Evolutionary conservation across 2,113 vertebrate species (phyloP), one percentile per base, ranked within the genome.

Genomic region (Otocyon megalotis): DNA sequence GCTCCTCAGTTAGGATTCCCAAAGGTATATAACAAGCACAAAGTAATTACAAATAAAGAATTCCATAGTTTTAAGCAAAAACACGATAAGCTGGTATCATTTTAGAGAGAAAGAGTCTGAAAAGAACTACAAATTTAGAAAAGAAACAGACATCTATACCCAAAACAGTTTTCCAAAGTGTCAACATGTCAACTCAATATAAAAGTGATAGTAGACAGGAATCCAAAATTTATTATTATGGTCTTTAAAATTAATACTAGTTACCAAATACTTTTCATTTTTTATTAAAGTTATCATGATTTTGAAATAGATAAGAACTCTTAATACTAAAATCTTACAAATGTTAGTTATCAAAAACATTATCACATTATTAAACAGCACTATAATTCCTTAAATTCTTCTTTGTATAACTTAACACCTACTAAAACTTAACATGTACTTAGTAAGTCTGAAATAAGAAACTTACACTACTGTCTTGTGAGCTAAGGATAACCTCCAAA

Each of bases 61-160:
- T 37, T 67, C 54, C 15, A 83, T 15, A 67, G 16, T 60, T 80
- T 88, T 86, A 88, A 91, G 24, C 76, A 92, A 88, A 71, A 88
- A 62, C 5, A 17, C 35, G 91, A 93, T 13, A 94, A 43, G 19
- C 26, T 97, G 15, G 48, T 53, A 69, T 82, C 54, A 58, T 54
- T 87, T 63, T 28, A 35, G 48, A 72, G 32, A 60, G 35, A 56
- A 24, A 79, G 30, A 93, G 53, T 62, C n/a, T 80, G 7, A 37
- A 95, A 96, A 94, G 93, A 63, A 35, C 19, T 82, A 65, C 24
- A 80, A 81, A 96, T 83, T 5, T 50, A 17, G 30, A 77, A 77
- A 77, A 90, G 88, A 97, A 88, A 83, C 58, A 92, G 84, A 90
- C 14, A 87, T 30, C 28, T 89, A 80, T 6, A 43, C 13, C 22